Percentiles rank a stretch among this genome's conserved stretches.
These are phyloP conservation scores for Sebastes vulpes DNA, from an alignment of 2,797 vertebrate species.

Conservation along the genomic window DNA sequence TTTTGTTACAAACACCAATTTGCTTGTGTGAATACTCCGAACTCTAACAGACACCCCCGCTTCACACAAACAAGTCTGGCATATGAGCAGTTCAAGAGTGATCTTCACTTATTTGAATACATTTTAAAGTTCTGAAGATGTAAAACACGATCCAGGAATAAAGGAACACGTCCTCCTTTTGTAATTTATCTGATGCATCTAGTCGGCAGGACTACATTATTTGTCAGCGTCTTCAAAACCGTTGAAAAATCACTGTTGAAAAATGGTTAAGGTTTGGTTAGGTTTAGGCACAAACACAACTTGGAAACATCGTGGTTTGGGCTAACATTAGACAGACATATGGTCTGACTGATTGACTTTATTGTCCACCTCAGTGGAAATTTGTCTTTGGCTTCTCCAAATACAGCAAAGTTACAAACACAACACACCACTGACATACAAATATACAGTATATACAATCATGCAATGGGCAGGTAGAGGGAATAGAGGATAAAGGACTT, in stretches of 20 bases:
- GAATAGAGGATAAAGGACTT: no score
- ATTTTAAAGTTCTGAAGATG: not conserved
- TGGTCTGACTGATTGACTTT: no score
- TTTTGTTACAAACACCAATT: not conserved
- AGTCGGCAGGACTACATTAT: not conserved
- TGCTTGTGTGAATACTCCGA: not conserved
- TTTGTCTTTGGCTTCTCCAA: no score
- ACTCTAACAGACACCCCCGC: not conserved
- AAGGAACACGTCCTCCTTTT: not conserved
- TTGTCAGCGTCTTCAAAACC: not conserved
- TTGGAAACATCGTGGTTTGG: not conserved
- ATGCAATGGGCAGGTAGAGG: no score
- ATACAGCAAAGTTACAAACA: no score
- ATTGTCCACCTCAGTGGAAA: no score
- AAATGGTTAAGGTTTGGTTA: not conserved
- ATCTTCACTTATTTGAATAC: not conserved
- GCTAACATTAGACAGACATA: not conserved
- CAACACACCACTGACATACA: no score
- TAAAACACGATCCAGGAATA: not conserved
- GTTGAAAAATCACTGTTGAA: not conserved
- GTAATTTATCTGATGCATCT: not conserved
- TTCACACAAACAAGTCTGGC: not conserved
- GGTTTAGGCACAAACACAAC: not conserved
- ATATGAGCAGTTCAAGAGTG: not conserved
- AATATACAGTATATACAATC: no score